Percentiles rank a stretch among this genome's conserved stretches.
Conservation (phyloP, 2,888 invertebrate species). For the Metallyticus violacea region DNA sequence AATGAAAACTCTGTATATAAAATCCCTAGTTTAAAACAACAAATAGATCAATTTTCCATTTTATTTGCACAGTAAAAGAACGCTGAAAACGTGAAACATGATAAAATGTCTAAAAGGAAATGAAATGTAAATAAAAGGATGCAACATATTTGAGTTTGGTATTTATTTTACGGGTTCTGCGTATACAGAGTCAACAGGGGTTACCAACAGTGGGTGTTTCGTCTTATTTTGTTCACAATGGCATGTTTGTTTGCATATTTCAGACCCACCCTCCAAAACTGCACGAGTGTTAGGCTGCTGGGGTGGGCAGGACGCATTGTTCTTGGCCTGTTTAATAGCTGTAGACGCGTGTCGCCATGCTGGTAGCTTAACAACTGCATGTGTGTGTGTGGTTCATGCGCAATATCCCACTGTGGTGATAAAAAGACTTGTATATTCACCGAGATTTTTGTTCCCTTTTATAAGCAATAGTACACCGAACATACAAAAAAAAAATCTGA, state of each 20-base stretch:
- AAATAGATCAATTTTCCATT: no score
- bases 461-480: neutral
- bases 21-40: no score
- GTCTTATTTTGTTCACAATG: neutral
- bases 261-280: neutral
- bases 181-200: neutral
- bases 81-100: no score
- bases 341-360: neutral
- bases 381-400: neutral
- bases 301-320: neutral
- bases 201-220: neutral
- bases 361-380: neutral
- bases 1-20: no score
- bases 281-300: no score
- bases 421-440: neutral
- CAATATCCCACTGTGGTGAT: neutral
- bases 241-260: neutral
- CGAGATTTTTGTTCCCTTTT: neutral
- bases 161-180: no score
- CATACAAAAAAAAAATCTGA: neutral
- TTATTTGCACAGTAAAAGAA: no score
- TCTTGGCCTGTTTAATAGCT: neutral
- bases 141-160: no score
- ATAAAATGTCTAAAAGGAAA: no score
- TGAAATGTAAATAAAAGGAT: no score